Conservation (phyloP, 2,888 invertebrate species). For the Pyrrhia umbra region DNA sequence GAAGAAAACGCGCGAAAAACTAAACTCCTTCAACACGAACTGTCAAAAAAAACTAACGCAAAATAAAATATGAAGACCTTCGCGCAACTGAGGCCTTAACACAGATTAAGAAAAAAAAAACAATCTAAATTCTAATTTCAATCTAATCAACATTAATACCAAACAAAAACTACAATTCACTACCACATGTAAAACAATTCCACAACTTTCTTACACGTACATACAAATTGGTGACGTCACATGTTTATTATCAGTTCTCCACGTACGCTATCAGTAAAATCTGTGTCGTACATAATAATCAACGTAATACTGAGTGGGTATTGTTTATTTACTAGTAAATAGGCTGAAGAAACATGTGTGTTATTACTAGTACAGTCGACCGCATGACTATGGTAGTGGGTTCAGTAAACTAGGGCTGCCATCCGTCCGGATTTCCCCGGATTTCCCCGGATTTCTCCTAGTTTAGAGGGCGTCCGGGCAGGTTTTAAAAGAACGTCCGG, state of each 20-base stretch:
- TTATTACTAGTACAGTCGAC: slow-evolving; percentile 15
- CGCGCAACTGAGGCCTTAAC: background rate
- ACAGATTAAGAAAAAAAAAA: background rate
- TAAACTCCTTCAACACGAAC: background rate
- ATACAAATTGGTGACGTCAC: slow-evolving; percentile 42
- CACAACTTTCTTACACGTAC: slow-evolving; percentile 20
- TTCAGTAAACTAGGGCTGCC: too few species aligned
- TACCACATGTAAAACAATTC: background rate
- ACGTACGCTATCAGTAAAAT: slow-evolving; percentile 38
- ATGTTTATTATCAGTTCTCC: slow-evolving; percentile 16
- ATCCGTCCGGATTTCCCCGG: too few species aligned
- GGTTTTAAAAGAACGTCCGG: too few species aligned
- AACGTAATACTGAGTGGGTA: slow-evolving; percentile 18
- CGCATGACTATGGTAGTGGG: too few species aligned
- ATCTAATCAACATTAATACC: slow-evolving; percentile 18
- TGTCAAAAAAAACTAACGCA: background rate
- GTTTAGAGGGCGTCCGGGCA: too few species aligned
- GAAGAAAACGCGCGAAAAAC: too few species aligned
- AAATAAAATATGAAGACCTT: background rate
- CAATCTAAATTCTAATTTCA: too few species aligned
- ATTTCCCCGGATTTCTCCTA: too few species aligned
- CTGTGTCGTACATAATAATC: slow-evolving; percentile 32
- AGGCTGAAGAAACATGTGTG: background rate
- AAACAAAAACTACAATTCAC: background rate
- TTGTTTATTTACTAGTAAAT: slow-evolving; percentile 45